Conservation (phyloP, 1,140 invertebrate species). For the Sycobia sp. region DNA sequence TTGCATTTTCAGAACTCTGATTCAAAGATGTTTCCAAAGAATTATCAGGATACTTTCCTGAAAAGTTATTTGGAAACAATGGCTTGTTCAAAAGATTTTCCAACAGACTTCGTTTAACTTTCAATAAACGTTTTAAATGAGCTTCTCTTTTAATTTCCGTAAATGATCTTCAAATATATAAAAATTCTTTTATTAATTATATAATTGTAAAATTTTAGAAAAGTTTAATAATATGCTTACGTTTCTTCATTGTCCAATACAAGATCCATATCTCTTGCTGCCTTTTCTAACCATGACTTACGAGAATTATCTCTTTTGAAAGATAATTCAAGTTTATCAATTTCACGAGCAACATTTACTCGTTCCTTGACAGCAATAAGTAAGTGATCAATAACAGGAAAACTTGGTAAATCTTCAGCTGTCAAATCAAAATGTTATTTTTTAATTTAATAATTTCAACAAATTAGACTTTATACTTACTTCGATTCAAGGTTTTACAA, state of each 20-base stretch:
- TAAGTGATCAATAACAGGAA: slow-evolving; percentile 77
- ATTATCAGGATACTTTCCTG: slow-evolving; percentile 69
- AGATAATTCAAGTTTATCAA: slow-evolving; percentile 78
- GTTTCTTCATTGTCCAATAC: slow-evolving; percentile 77
- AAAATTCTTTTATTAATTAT: not conserved
- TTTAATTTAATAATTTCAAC: slow-evolving; percentile 2
- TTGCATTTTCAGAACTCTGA: slow-evolving; percentile 57
- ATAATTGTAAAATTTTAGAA: not conserved
- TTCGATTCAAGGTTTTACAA: slow-evolving; percentile 80
- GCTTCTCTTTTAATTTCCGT: slow-evolving; percentile 54
- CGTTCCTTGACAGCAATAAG: slow-evolving; percentile 72
- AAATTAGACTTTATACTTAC: slow-evolving; percentile 63
- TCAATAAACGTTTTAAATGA: slow-evolving; percentile 54
- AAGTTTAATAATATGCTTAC: slow-evolving; percentile 61
- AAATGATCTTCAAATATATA: slow-evolving; percentile 7
- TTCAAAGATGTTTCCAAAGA: slow-evolving; percentile 45
- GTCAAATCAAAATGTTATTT: slow-evolving; percentile 11
- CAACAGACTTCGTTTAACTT: slow-evolving; percentile 66
- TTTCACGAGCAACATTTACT: slow-evolving; percentile 76
- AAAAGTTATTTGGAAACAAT: slow-evolving; percentile 72
- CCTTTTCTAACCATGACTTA: slow-evolving; percentile 82
- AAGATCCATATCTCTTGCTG: slow-evolving; percentile 85
- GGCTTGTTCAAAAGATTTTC: slow-evolving; percentile 65
- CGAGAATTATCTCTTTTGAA: slow-evolving; percentile 71
- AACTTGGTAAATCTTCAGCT: slow-evolving; percentile 82